A percentile compares a stretch with the other conserved stretches of the same genome.
Conservation (phyloP, 1,140 invertebrate genomes). For the Papilio helenus region DNA sequence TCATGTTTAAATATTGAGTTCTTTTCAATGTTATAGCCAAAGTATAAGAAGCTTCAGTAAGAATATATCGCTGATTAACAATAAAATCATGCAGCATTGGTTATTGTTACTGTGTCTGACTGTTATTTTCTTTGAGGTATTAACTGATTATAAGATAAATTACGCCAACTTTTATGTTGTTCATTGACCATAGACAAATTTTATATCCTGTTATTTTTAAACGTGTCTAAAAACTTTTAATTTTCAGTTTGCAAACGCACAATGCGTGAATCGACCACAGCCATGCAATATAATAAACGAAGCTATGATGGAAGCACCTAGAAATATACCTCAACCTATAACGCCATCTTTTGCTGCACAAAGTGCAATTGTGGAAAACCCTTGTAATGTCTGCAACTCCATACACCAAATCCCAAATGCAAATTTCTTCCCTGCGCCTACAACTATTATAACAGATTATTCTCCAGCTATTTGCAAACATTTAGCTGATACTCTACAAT, state of each 20-base stretch:
- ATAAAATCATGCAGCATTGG: background rate
- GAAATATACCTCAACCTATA: conserved; percentile 36
- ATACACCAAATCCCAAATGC: conserved; percentile 40
- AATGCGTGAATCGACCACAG: conserved; percentile 46
- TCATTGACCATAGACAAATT: background rate
- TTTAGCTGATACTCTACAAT: conserved; percentile 64
- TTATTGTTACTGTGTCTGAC: background rate
- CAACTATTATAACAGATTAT: conserved; percentile 69
- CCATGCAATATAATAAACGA: conserved; percentile 48
- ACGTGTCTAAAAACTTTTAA: background rate
- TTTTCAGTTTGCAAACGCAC: conserved; percentile 50
- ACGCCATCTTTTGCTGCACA: background rate
- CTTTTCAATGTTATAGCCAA: conserved; percentile 5
- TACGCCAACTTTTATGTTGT: too few relatives aligned
- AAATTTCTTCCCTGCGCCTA: conserved; percentile 43
- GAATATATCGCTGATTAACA: background rate
- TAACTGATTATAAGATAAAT: too few relatives aligned
- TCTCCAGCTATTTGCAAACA: conserved; percentile 69
- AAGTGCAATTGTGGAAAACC: background rate
- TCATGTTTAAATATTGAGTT: conserved; percentile 45
- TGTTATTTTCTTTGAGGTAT: conserved; percentile 15
- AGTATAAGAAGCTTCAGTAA: conserved; percentile 10
- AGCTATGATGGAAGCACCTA: conserved; percentile 44
- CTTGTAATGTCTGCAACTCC: conserved; percentile 28
- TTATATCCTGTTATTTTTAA: background rate